Conservation (phyloP, 2,888 invertebrate species). For the Epistrophe eligans region DNA sequence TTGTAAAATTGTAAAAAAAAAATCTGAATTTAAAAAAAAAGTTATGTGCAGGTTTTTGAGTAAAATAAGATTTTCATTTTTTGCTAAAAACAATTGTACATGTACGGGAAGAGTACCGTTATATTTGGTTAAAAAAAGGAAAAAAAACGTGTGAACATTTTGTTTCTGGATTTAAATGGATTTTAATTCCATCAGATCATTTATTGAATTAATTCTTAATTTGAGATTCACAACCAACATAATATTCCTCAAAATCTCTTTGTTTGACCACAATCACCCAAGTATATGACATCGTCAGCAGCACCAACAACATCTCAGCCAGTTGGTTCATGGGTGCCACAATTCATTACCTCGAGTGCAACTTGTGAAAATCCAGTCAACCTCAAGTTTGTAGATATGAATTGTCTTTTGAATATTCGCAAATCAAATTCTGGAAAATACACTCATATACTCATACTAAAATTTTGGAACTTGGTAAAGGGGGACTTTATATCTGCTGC, state of each 20-base stretch:
- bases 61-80: too few relatives aligned
- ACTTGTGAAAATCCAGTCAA: conserved; percentile 38
- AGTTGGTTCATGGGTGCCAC: conserved; percentile 27
- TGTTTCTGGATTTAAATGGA: too few relatives aligned
- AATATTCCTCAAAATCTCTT: conserved; percentile 15
- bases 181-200: background rate
- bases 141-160: too few relatives aligned
- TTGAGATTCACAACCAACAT: conserved; percentile 13
- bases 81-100: too few relatives aligned
- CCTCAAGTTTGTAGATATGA: conserved; percentile 26
- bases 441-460: background rate
- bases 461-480: background rate
- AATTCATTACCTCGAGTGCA: conserved; percentile 28
- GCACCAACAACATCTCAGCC: background rate
- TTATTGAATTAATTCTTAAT: conserved; percentile 18
- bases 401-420: conserved; percentile 46
- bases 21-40: too few relatives aligned
- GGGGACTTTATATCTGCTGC: conserved; percentile 35
- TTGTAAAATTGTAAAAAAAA: too few relatives aligned
- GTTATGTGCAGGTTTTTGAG: too few relatives aligned
- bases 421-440: conserved; percentile 48
- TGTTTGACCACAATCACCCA: conserved; percentile 34
- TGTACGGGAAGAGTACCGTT: too few relatives aligned
- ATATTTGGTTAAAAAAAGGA: too few relatives aligned
- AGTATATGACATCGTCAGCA: conserved; percentile 24